Percentiles rank a stretch among this genome's conserved stretches.
phyloP scores from a whole-genome alignment of 2,888 invertebrate species.

The Tetrapedia diversipes region DNA sequence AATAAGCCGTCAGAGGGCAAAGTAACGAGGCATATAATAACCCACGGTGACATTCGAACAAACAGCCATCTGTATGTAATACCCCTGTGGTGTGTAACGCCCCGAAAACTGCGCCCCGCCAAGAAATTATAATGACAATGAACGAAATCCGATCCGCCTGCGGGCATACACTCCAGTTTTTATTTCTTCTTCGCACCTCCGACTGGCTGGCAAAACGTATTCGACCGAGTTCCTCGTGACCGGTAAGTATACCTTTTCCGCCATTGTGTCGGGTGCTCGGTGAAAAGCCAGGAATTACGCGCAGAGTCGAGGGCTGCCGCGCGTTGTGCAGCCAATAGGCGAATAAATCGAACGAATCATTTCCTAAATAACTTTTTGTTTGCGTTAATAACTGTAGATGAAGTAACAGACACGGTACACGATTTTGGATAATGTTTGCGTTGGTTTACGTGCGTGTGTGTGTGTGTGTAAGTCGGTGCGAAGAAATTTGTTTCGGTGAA shows the following conservation, averaged over 20 bases:
- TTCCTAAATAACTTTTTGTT: no score
- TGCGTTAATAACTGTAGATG: no score
- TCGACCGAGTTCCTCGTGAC: slow-evolving; percentile 61
- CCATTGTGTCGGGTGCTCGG: slow-evolving; percentile 64
- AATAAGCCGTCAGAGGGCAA: slow-evolving; percentile 72
- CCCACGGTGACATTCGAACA: slow-evolving; percentile 80
- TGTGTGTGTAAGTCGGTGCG: no score
- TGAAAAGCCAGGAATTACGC: slow-evolving; percentile 47
- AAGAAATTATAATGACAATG: slow-evolving; percentile 83
- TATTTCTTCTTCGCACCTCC: slow-evolving; percentile 58
- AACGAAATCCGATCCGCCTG: slow-evolving; percentile 82
- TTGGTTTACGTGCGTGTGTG: no score
- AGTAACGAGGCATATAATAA: slow-evolving; percentile 83
- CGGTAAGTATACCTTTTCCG: slow-evolving; percentile 72
- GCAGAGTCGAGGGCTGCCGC: slow-evolving; percentile 40
- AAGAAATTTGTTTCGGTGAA: no score
- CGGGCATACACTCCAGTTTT: slow-evolving; percentile 77
- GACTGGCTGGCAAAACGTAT: slow-evolving; percentile 42
- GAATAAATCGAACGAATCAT: no score
- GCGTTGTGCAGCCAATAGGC: no score
- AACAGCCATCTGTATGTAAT: slow-evolving; percentile 83
- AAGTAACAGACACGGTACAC: no score
- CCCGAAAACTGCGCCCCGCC: slow-evolving; percentile 81
- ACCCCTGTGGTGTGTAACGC: slow-evolving; percentile 81
- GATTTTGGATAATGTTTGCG: no score